Conservation (phyloP, 2,113 vertebrate species). For the Oriolus oriolus region DNA sequence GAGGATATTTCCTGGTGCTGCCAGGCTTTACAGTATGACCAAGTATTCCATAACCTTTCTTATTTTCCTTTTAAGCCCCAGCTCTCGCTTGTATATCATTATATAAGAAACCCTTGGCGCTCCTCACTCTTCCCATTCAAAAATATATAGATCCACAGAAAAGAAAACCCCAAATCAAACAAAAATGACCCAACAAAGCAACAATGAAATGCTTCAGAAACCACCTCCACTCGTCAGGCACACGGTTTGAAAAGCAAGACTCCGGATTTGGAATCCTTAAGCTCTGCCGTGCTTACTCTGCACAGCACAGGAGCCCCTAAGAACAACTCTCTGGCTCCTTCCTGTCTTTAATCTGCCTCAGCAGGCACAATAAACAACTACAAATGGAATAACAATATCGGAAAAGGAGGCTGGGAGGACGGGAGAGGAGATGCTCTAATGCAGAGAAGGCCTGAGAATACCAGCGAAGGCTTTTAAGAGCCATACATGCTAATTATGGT, state of each 20-base stretch:
- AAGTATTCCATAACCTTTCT: neutral
- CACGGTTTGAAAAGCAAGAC: neutral
- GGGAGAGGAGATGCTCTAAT: neutral
- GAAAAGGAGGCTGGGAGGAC: neutral
- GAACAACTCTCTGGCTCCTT: neutral
- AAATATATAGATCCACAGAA: neutral
- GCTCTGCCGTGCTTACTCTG: neutral
- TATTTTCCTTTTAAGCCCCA: neutral
- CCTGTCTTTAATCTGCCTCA: constrained; percentile 30
- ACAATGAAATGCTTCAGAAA: neutral
- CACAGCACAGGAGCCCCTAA: neutral
- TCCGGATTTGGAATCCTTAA: neutral
- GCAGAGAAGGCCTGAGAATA: constrained; percentile 26
- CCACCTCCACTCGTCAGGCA: neutral
- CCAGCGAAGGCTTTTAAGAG: constrained; percentile 64
- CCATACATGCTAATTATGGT: constrained; percentile 69
- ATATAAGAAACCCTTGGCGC: neutral
- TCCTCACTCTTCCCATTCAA: neutral
- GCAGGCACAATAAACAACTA: constrained; percentile 56
- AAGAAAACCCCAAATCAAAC: neutral
- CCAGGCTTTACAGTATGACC: neutral
- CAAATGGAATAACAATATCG: constrained; percentile 40
- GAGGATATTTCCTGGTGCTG: neutral
- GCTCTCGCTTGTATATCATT: neutral
- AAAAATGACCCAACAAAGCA: neutral